phyloP scores from a whole-genome alignment of 2,888 invertebrate genomes.

The Dione juno region DNA sequence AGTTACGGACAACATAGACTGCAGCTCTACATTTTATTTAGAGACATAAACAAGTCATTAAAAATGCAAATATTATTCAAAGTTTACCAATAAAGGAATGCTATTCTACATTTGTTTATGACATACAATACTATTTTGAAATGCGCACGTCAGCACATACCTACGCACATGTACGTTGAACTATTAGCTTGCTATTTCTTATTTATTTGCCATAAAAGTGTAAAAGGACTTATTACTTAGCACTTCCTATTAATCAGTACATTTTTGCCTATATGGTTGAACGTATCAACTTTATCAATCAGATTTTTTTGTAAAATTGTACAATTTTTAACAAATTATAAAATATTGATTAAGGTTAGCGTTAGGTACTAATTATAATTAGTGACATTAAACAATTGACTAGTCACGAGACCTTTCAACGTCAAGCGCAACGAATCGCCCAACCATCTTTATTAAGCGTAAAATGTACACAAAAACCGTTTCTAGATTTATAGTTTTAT shows the following conservation, averaged over 20 bases:
- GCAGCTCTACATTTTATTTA: too few species aligned
- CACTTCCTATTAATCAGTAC: constrained; percentile 13
- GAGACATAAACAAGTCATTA: too few species aligned
- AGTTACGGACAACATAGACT: too few species aligned
- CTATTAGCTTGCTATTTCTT: neutral
- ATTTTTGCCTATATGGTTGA: constrained; percentile 22
- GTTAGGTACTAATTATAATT: neutral
- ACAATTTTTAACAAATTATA: too few species aligned
- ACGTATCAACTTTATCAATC: constrained; percentile 13
- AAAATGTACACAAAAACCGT: neutral
- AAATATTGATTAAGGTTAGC: neutral
- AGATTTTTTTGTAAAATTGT: too few species aligned
- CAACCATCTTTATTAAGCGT: neutral
- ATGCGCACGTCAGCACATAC: neutral
- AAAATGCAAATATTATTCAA: too few species aligned
- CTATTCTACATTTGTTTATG: neutral
- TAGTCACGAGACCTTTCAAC: constrained; percentile 1
- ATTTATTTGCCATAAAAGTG: constrained; percentile 1
- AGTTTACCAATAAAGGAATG: neutral
- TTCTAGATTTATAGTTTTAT: neutral
- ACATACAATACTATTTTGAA: neutral
- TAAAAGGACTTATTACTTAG: constrained; percentile 18
- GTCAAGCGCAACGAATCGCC: constrained; percentile 22
- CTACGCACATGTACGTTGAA: neutral
- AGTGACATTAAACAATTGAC: neutral